These are phyloP conservation scores for Chionoecetes opilio DNA, from an alignment of 1,140 invertebrate genomes.

Conservation along the genomic window DNA sequence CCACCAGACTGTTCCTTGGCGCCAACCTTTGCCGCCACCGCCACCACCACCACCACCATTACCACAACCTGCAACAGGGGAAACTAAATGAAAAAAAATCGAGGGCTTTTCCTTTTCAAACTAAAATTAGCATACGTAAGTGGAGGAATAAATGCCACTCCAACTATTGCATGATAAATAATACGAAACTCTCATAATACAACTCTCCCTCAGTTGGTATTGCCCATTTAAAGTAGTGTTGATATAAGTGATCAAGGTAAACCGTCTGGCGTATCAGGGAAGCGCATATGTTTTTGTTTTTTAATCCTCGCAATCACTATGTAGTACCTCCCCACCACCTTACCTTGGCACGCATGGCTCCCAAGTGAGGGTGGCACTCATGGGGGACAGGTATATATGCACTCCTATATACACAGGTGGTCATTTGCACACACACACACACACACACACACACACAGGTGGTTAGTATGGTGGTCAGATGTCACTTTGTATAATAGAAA, in stretches of 20 bases:
- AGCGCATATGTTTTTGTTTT: neutral
- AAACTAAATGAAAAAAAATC: neutral
- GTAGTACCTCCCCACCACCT: neutral
- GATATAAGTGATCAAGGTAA: too few relatives aligned
- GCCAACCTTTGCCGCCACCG: neutral
- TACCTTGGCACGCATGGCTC: constrained; percentile 3
- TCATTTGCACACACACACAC: neutral
- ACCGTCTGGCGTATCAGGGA: neutral
- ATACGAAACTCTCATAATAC: neutral
- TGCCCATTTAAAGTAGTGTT: too few relatives aligned
- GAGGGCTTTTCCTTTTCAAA: neutral
- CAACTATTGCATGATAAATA: neutral
- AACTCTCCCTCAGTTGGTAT: too few relatives aligned
- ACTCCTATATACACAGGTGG: neutral
- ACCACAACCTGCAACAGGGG: neutral
- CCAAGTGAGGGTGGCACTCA: neutral
- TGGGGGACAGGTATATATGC: neutral
- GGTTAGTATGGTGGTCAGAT: too few relatives aligned
- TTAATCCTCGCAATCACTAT: too few relatives aligned
- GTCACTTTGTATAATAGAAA: neutral
- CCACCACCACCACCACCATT: neutral
- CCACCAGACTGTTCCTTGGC: neutral
- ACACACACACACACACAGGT: neutral
- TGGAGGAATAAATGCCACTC: neutral
- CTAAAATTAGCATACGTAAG: neutral